These are phyloP conservation scores for Orthonyx spaldingii DNA, from an alignment of 2,113 vertebrate species.

Conservation along the genomic window DNA sequence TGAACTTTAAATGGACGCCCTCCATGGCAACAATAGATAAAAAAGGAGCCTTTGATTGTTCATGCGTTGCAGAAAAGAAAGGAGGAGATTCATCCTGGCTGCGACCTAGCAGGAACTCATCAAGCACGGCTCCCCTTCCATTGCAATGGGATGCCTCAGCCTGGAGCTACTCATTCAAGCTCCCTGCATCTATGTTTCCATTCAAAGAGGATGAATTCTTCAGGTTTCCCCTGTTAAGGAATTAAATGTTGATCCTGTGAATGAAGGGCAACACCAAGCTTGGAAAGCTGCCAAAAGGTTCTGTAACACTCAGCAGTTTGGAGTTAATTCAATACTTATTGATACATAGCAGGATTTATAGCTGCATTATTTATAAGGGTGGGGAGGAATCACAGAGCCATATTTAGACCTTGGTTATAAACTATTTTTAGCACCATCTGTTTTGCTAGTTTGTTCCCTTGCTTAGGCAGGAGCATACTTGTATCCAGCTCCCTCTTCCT, in stretches of 20 bases:
- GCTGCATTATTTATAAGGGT: conserved; percentile 46
- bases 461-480: conserved; percentile 4
- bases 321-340: conserved; percentile 49
- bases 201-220: conserved; percentile 65
- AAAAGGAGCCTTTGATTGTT: conserved; percentile 76
- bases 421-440: conserved; percentile 67
- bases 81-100: conserved; percentile 63
- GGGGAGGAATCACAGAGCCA: background rate
- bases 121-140: conserved; percentile 46
- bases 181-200: conserved; percentile 31
- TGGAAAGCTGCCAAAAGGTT: conserved; percentile 51
- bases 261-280: conserved; percentile 45
- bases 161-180: conserved; percentile 63
- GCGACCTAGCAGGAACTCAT: conserved; percentile 62
- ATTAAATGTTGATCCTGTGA: conserved; percentile 58
- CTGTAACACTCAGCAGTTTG: conserved; percentile 16
- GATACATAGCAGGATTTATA: conserved; percentile 45
- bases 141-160: conserved; percentile 45
- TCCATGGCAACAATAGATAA: conserved; percentile 70
- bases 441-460: conserved; percentile 29
- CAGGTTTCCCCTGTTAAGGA: conserved; percentile 52
- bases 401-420: conserved; percentile 35
- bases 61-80: conserved; percentile 64
- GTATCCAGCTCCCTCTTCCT: background rate
- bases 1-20: conserved; percentile 72